Evolutionary conservation across 2,888 invertebrate genomes (phyloP), one percentile per base, ranked within the genome.

Genomic region (Diplazon laetatorius): DNA sequence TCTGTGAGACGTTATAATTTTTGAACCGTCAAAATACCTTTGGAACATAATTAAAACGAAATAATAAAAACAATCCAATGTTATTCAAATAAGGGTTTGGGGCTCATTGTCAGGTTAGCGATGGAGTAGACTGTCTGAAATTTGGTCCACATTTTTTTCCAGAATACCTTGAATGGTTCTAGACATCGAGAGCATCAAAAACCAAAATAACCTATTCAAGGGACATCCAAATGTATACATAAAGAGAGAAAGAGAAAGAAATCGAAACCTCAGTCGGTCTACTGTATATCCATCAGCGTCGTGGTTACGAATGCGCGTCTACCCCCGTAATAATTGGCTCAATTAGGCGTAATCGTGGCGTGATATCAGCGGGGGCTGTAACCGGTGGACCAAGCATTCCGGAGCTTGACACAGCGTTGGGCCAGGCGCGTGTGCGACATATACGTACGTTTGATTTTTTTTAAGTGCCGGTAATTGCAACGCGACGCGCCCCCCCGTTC

Each of bases 401-500:
- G 69, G 74, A 74, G 59, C 57, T 69, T 60, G 52, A 48, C 70
- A 60, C 70, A 76, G 71, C 70, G 62, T 68, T 72, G 62, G 78
- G 75, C 66, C 78, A 77, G n/a, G 78, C 80, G 79, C 80, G 80
- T 77, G 80, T 74, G 66, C 66, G 42, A n/a, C 66, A 20, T n/a
- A 80, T 81, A 81, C 82, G 82, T 80, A 85, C 84, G 77, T 85
- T 86, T 87, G 85, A 87, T 86, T 84, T 75, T 85, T n/a, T 85
- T 87, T 87, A 89, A 89, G 87, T 89, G 83, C 85, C 86, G 84
- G 87, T 89, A 88, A 89, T 89, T 89, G 88, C 84, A 80, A 83
- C 81, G 73, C 80, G 84, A 87, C 86, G 85, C 85, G n/a, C n/a
- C n/a, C n/a, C n/a, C 81, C 68, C 25, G 66, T 44, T 65, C 60